Evolutionary conservation across 2,888 invertebrate genomes (phyloP).

Genomic region (Drosophila nigritarsus): DNA sequence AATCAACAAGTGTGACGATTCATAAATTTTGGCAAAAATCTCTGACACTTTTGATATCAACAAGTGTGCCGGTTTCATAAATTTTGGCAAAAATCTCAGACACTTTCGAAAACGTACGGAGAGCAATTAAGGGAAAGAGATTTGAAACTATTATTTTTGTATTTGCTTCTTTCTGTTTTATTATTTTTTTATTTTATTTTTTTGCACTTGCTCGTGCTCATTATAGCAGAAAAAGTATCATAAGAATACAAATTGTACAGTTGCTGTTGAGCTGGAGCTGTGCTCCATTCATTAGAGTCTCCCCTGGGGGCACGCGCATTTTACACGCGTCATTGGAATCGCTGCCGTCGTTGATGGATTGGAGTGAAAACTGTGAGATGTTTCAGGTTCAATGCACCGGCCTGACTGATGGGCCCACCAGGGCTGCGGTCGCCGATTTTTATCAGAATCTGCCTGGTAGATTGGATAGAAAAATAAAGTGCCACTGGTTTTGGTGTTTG

Average conservation of each 20-base stretch:
- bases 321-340: slow-evolving; percentile 59
- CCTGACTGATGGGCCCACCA: slow-evolving; percentile 42
- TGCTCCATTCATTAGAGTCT: slow-evolving; percentile 50
- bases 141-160: slow-evolving; percentile 20
- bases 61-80: slow-evolving; percentile 39
- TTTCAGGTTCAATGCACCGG: slow-evolving; percentile 69
- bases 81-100: slow-evolving; percentile 30
- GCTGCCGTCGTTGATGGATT: slow-evolving; percentile 54
- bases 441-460: slow-evolving; percentile 37
- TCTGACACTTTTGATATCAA: slow-evolving; percentile 51
- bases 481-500: slow-evolving; percentile 78
- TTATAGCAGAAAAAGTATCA: slow-evolving; percentile 41
- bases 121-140: slow-evolving; percentile 28
- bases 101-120: slow-evolving; percentile 48
- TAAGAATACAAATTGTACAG: slow-evolving; percentile 57
- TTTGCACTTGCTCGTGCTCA: slow-evolving; percentile 30
- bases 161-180: slow-evolving; percentile 11
- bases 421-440: slow-evolving; percentile 42
- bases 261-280: slow-evolving; percentile 34
- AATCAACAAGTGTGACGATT: slow-evolving; percentile 41
- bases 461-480: slow-evolving; percentile 31
- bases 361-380: slow-evolving; percentile 49
- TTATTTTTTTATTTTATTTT: background rate
- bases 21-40: slow-evolving; percentile 27
- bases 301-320: slow-evolving; percentile 57